Percentiles rank a stretch among this genome's conserved stretches.
Conservation (phyloP, 1,140 invertebrate species). For the Drosophila funebris region DNA sequence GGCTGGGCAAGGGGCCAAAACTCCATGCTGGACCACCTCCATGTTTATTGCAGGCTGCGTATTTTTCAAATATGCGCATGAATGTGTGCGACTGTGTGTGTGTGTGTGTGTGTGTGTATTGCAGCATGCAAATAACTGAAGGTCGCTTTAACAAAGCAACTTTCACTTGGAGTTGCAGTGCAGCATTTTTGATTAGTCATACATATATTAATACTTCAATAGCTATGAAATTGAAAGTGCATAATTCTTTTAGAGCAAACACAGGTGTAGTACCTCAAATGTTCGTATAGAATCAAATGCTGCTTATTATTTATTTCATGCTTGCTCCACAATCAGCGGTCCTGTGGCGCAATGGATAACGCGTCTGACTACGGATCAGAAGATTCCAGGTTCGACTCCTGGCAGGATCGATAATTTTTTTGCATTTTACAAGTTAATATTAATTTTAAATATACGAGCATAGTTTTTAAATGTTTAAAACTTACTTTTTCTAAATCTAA, state of each 20-base stretch:
- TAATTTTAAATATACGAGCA: background rate
- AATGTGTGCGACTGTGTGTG: background rate
- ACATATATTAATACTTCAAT: background rate
- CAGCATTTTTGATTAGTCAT: conserved; percentile 17
- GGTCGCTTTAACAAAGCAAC: conserved; percentile 23
- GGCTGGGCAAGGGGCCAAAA: conserved; percentile 51
- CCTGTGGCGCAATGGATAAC: conserved; percentile 89
- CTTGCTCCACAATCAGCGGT: conserved; percentile 60
- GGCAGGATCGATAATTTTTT: conserved; percentile 85
- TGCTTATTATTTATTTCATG: background rate
- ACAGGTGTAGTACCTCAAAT: background rate
- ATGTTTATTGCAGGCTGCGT: conserved; percentile 8
- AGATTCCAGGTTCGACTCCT: conserved; percentile 90
- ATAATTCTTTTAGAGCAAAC: background rate
- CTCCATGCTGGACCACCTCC: conserved; percentile 10
- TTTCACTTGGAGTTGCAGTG: conserved; percentile 10
- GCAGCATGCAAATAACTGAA: conserved; percentile 28
- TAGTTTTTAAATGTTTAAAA: background rate
- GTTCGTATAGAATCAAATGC: background rate
- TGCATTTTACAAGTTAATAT: no score
- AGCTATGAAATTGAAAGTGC: conserved; percentile 14
- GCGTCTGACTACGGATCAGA: conserved; percentile 89
- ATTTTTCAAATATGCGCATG: conserved; percentile 30
- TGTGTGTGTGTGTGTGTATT: conserved; percentile 1
- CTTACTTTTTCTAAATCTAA: background rate